Evolutionary conservation across 2,797 vertebrate genomes (phyloP), one percentile per base, ranked within the genome.

Genomic region (Erethizon dorsatum): DNA sequence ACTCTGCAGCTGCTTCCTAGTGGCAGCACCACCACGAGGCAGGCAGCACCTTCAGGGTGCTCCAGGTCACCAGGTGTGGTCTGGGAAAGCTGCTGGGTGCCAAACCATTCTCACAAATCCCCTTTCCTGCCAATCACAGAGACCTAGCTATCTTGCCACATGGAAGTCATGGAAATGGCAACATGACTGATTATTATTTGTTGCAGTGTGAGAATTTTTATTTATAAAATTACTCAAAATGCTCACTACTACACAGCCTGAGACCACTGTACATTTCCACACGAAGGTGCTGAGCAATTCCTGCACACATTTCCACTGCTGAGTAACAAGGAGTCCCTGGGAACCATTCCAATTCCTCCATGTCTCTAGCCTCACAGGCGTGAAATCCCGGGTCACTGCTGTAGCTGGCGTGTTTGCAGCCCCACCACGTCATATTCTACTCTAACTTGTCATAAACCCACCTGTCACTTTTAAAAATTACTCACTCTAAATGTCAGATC

Each of bases 401-500:
- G 3, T 4, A 33, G 28, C 50, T 24, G 5, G 41, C 3, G 1
- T 0, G 54, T 14, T 5, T 52, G 83, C 28, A 65, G 54, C 31
- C 11, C 83, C 31, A 75, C 50, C 1, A 26, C 15, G 33, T 20
- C 50, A 7, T 0, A 31, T 18, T 12, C 80, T 2, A 18, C 4
- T 88, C 54, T 67, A 28, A 69, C 8, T 75, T 28, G 54, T 28
- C 67, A 88, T 59, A 89, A 54, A 83, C 28, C 73, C 0, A 0
- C 15, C 37, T 37, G 41, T 78, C 59, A 45, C 11, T 82, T 94
- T 87, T 45, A 15, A 31, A 41, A 83, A 86, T 11, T 75, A 99
- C 99, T 99, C 97, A 99, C 99, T 98, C 99, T 99, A 98, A 99
- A 99, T 31, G 99, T 99, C 94, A 99, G 98, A 97, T 99, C 99